Evolutionary conservation across 92 coral and sea anemone genomes (phyloP).

Genomic region (Parazoanthus atlanticus): DNA sequence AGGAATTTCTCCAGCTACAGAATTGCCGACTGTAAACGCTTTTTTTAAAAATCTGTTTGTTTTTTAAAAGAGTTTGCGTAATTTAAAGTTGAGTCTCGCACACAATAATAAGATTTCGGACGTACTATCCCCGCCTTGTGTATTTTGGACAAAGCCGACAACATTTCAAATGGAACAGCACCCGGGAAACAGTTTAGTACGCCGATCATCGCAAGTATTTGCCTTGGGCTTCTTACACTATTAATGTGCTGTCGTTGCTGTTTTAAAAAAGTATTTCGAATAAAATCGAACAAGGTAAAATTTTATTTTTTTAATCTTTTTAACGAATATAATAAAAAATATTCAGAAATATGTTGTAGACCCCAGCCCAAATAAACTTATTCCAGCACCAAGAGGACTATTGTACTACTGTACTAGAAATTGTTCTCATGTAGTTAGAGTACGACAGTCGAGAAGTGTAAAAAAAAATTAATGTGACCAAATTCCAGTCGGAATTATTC

Average conservation of each 20-base stretch:
- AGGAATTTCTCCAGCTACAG: not conserved
- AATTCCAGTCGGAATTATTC: not conserved
- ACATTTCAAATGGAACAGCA: not conserved
- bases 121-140: not conserved
- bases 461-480: not conserved
- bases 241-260: not conserved
- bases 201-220: not conserved
- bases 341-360: not conserved
- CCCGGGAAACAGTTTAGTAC: not conserved
- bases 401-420: not conserved
- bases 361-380: not conserved
- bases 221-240: not conserved
- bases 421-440: not conserved
- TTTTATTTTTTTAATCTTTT: not conserved
- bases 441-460: not conserved
- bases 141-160: not conserved
- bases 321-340: not conserved
- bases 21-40: not conserved
- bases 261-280: constrained; percentile 2
- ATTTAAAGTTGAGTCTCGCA: not conserved
- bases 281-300: not conserved
- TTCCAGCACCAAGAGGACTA: not conserved
- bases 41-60: not conserved
- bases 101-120: not conserved
- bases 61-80: not conserved